Evolutionary conservation across 2,113 vertebrate genomes (phyloP).

Genomic region (Ia io): DNA sequence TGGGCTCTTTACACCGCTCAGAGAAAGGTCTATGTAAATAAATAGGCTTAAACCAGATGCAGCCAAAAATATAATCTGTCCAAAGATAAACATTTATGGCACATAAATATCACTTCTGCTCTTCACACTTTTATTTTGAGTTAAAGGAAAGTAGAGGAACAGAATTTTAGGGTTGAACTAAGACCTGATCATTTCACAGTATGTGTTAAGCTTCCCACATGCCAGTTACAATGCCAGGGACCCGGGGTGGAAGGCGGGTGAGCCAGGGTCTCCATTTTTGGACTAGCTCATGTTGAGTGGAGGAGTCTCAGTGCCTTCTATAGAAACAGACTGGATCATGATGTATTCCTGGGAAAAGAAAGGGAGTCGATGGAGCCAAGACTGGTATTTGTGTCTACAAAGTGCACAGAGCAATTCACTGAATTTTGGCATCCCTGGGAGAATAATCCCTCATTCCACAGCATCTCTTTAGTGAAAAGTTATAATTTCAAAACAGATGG

Average conservation of each 20-base stretch:
- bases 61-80: slow-evolving; percentile 2
- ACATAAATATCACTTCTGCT: slow-evolving; percentile 27
- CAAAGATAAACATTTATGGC: not conserved
- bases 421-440: not conserved
- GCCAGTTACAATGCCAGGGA: not conserved
- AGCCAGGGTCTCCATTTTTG: not conserved
- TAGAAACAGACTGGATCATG: not conserved
- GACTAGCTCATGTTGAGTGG: not conserved
- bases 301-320: not conserved
- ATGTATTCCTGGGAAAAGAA: not conserved
- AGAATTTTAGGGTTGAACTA: not conserved
- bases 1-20: not conserved
- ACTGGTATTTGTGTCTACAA: not conserved
- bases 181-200: not conserved
- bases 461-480: not conserved
- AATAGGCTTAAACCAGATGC: not conserved
- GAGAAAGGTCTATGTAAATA: slow-evolving; percentile 1
- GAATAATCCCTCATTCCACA: not conserved
- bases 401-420: not conserved
- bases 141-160: not conserved
- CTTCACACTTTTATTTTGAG: slow-evolving; percentile 39
- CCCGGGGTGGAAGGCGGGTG: not conserved
- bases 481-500: not conserved
- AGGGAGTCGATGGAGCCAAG: not conserved
- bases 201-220: not conserved